Evolutionary conservation across 92 coral and sea anemone species (phyloP).

Genomic region (Ricordea florida): DNA sequence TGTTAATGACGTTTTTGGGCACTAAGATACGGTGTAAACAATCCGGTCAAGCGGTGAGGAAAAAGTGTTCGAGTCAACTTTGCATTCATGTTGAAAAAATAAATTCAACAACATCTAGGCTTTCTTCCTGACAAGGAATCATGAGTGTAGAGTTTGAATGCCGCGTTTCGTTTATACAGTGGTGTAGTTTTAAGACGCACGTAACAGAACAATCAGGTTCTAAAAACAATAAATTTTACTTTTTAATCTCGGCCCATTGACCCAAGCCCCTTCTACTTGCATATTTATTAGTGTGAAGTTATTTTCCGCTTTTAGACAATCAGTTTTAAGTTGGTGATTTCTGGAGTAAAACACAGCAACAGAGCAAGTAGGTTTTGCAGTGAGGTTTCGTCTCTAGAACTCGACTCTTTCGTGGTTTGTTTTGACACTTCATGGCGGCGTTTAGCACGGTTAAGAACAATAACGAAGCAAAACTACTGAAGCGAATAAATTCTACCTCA

Average conservation of each 20-base stretch:
- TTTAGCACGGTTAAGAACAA: conserved; percentile 3
- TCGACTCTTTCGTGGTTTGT: too few species aligned
- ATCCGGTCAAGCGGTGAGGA: neutral
- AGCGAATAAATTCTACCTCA: conserved; percentile 56
- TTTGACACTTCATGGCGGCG: too few species aligned
- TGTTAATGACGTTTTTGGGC: neutral
- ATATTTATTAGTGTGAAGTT: neutral
- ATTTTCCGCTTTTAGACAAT: conserved; percentile 32
- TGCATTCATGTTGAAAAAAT: too few species aligned
- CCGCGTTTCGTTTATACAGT: too few species aligned
- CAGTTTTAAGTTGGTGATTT: neutral
- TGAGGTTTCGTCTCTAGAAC: too few species aligned
- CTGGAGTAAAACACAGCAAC: too few species aligned
- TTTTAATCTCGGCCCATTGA: conserved; percentile 46
- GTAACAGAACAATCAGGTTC: neutral
- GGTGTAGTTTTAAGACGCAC: too few species aligned
- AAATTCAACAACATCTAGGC: too few species aligned
- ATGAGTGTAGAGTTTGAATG: too few species aligned
- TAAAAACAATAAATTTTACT: conserved; percentile 8
- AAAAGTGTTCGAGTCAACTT: too few species aligned
- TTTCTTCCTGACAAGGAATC: too few species aligned
- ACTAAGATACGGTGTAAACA: conserved; percentile 21
- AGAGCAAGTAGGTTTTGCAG: too few species aligned
- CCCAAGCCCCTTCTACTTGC: conserved; percentile 36
- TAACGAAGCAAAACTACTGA: conserved; percentile 38